These are phyloP conservation scores for Drosophila funebris DNA, from an alignment of 1,140 invertebrate genomes.

Conservation along the genomic window DNA sequence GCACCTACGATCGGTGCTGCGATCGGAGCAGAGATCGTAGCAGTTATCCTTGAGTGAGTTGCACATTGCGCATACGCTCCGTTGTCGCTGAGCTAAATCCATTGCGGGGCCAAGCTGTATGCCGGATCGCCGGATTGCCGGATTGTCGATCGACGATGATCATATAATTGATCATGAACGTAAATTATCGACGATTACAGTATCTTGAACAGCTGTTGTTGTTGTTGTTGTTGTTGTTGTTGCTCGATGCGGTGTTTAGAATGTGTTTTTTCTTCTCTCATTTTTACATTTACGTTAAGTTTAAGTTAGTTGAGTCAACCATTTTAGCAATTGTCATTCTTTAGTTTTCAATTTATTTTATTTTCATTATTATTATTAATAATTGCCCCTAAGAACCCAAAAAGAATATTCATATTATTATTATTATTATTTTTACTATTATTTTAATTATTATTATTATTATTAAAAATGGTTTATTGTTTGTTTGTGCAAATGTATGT, in stretches of 20 bases:
- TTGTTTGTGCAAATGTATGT: no score
- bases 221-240: neutral
- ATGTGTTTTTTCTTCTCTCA: neutral
- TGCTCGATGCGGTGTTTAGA: neutral
- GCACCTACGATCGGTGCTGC: constrained; percentile 44
- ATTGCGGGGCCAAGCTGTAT: constrained; percentile 27
- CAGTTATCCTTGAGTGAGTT: constrained; percentile 49
- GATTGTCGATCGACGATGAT: constrained; percentile 16
- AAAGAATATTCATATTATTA: no score
- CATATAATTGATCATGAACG: constrained; percentile 40
- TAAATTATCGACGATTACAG: constrained; percentile 30
- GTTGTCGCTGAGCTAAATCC: constrained; percentile 41
- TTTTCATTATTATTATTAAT: no score
- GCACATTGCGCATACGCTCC: constrained; percentile 63
- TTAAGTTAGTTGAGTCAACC: neutral
- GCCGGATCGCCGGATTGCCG: constrained; percentile 16
- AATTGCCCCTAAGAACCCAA: no score
- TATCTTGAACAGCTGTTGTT: neutral
- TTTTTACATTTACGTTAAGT: neutral
- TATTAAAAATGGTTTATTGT: no score
- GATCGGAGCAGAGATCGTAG: constrained; percentile 24
- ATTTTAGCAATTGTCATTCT: no score
- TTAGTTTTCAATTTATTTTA: no score
- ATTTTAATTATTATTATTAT: no score
- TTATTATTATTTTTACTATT: no score